Evolutionary conservation across 2,888 invertebrate species (phyloP).

Genomic region (Gasteruption jaculator): DNA sequence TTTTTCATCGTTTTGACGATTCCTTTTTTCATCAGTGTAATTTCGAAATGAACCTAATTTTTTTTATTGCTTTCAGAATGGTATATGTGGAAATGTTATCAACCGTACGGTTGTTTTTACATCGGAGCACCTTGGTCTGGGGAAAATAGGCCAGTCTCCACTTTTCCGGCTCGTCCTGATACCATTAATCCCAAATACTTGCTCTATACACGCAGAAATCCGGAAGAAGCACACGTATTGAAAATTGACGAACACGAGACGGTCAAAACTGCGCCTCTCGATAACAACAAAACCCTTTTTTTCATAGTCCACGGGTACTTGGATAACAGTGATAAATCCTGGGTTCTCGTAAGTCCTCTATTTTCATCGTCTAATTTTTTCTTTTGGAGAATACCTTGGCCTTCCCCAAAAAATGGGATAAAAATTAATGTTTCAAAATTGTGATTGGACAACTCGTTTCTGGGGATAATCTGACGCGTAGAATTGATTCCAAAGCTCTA

Average conservation of each 20-base stretch:
- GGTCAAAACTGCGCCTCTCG: conserved; percentile 61
- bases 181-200: conserved; percentile 61
- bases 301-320: conserved; percentile 83
- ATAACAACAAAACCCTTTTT: conserved; percentile 62
- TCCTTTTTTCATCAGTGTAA: too few relatives aligned
- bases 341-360: conserved; percentile 60
- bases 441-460: too few relatives aligned
- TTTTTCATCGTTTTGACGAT: too few relatives aligned
- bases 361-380: too few relatives aligned
- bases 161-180: conserved; percentile 71
- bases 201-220: conserved; percentile 57
- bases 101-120: conserved; percentile 77
- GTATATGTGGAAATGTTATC: conserved; percentile 64
- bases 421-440: too few relatives aligned
- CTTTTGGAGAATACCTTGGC: too few relatives aligned
- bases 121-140: conserved; percentile 75
- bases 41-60: too few relatives aligned
- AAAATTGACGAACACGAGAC: conserved; percentile 65
- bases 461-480: too few relatives aligned
- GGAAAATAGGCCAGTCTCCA: conserved; percentile 71
- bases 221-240: conserved; percentile 58
- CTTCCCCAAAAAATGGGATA: too few relatives aligned
- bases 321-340: conserved; percentile 74
- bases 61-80: conserved; percentile 34
- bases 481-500: conserved; percentile 11